Evolutionary conservation across 1,140 invertebrate species (phyloP), one percentile per base, ranked within the genome.

Genomic region (Antheraea pernyi): DNA sequence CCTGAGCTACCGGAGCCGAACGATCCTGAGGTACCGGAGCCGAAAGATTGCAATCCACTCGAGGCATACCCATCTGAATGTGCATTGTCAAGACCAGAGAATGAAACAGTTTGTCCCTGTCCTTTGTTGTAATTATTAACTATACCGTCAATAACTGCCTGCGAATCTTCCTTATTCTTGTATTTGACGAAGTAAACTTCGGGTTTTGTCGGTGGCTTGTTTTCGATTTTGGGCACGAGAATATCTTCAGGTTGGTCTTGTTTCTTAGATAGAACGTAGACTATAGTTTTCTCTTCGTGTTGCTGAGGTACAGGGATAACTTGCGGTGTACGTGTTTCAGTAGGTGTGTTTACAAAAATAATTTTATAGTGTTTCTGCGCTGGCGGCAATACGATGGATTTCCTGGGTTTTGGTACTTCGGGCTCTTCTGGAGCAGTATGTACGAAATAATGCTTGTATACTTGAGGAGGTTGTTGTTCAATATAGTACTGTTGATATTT

Each of bases 261-360:
- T 89, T 96, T 97, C 90, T 97, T 96, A 7, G 96, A 96, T 59
- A 97, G 91, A 3, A 97, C 96, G 86, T 97, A 97, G 75, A 97
- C 96, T 59, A 97, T 94, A 13, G 97, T 97, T 79, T 97, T 97
- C 81, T 97, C 96, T 90, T 97, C 96, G 71, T 95, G 95, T 75
- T 89, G 89, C 70, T 76, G 84, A 67, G 80, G 83, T 6, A 91
- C 77, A 37, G 85, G 82, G 59, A 88, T 80, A 13, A 87, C 63
- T 67, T 86, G 87, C 53, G 85, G 81, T 46, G 79, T 7, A 84
- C 82, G 92, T 93, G 77, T n/a, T 7, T 94, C 91, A 7, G 94
- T 92, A 19, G 96, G 96, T 8, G 95, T 95, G 84, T 96, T 96
- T 76, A 96, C 96, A 92, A 96, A 96, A 68, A 96, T 95, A 61